phyloP scores from a whole-genome alignment of 2,797 vertebrate species.

The Pseudochaenichthys georgianus region DNA sequence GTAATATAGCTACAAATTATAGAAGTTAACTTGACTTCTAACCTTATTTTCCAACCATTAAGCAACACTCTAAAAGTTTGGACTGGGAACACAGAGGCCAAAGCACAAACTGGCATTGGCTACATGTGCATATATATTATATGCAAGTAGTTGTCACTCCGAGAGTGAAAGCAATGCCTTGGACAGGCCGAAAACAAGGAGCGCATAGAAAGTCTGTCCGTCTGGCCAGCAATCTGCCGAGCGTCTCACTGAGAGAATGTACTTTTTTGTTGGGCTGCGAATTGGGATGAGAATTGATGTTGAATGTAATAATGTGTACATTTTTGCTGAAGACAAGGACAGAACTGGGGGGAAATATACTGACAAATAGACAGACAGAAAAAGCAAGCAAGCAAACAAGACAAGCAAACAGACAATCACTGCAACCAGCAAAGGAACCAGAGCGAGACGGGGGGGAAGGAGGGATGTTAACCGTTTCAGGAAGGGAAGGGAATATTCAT shows the following conservation, averaged over 20 bases:
- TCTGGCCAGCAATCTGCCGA: constrained; percentile 78
- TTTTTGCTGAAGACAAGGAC: constrained; percentile 83
- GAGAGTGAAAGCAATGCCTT: constrained; percentile 82
- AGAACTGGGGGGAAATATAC: constrained; percentile 73
- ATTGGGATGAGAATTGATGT: constrained; percentile 75
- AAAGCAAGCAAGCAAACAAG: constrained; percentile 79
- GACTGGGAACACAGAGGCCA: constrained; percentile 76
- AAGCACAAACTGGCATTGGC: constrained; percentile 83
- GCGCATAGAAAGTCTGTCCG: constrained; percentile 84
- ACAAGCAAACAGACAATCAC: constrained; percentile 77
- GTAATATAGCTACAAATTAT: constrained; percentile 24
- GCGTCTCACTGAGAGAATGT: constrained; percentile 58
- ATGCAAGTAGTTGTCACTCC: constrained; percentile 85
- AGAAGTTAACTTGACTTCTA: constrained; percentile 31
- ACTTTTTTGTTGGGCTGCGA: constrained; percentile 41
- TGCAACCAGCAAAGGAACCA: constrained; percentile 76
- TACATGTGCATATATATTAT: constrained; percentile 83
- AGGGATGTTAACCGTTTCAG: constrained; percentile 67
- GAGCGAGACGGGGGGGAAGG: constrained; percentile 71
- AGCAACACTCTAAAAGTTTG: constrained; percentile 85
- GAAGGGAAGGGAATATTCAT: constrained; percentile 60
- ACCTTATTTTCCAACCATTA: constrained; percentile 72
- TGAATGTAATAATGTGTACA: constrained; percentile 76
- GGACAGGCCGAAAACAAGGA: constrained; percentile 75
- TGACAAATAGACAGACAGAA: constrained; percentile 84